Base-by-base conservation (phyloP, 1,140 invertebrate species). In the Heliconius melpomene region DNA sequence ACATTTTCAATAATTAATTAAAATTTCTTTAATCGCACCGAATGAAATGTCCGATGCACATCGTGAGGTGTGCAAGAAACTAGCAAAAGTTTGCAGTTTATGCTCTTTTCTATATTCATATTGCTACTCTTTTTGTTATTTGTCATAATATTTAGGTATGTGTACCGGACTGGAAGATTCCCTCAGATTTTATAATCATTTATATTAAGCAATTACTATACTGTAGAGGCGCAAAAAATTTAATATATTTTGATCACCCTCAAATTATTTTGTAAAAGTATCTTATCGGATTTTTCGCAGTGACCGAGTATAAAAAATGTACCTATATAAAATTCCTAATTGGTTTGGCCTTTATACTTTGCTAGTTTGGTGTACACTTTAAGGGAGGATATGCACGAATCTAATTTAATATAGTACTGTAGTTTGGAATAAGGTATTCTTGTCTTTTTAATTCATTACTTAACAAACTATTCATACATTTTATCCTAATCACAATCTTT, bases 321-420 rank as follows among this genome's bases (percentile, higher is more conserved):
- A n/a, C n/a, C n/a, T n/a, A 46, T 46, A 46, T 46, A 16, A 46
- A 46, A 13, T 5, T 46, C 3, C 3, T 5, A 46, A 13, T 46
- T 46, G 32, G 32, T 36, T 36, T 7, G 1, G 40, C 13, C 40
- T 16, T 16, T 46, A 46, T 46, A 46, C n/a, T 26, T 66, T 66
- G 60, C 13, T 66, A 3, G 23, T 66, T 66, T 66, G 60, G 29
- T 66, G 60, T 29, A 66, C 26, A 29, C 9, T 26, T 29, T 26
- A 66, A 66, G 5, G 60, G 60, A 66, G 60, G 60, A 66, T 16
- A 26, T 13, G 60, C 60, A 66, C 60, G 60, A 66, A 66, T 66
- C 60, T 66, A 29, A 66, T 66, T 66, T 66, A 66, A 66, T 66
- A 66, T 66, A 66, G 54, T 66, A 18, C 13, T 29, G 23, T 66